phyloP scores from a whole-genome alignment of 2,888 invertebrate genomes.

The Meteorus cinctellus region DNA sequence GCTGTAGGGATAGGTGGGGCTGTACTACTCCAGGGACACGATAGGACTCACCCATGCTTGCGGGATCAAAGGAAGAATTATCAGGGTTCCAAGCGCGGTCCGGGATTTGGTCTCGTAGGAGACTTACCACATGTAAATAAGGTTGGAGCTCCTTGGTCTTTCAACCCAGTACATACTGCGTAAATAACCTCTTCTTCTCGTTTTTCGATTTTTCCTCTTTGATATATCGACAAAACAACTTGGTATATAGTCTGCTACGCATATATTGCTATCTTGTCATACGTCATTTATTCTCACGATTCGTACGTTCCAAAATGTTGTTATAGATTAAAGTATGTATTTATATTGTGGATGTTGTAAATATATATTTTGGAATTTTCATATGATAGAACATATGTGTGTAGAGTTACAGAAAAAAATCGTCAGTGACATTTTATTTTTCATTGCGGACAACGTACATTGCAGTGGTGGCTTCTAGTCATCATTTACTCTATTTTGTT shows the following conservation, averaged over 20 bases:
- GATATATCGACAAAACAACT: neutral
- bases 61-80: slow-evolving; percentile 74
- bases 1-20: slow-evolving; percentile 20
- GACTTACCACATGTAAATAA: slow-evolving; percentile 74
- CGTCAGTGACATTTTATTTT: too few species aligned
- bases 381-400: too few species aligned
- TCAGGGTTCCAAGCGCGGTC: slow-evolving; percentile 71
- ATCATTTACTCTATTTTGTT: slow-evolving; percentile 49
- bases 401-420: too few species aligned
- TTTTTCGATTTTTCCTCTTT: neutral
- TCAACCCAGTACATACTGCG: slow-evolving; percentile 57
- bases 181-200: slow-evolving; percentile 73
- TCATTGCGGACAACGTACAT: too few species aligned
- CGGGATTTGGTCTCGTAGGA: slow-evolving; percentile 73
- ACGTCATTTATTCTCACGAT: too few species aligned
- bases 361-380: too few species aligned
- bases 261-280: neutral
- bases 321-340: too few species aligned
- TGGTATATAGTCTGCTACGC: neutral
- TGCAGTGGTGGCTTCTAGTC: neutral
- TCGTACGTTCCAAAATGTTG: too few species aligned
- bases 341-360: too few species aligned
- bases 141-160: slow-evolving; percentile 66
- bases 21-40: slow-evolving; percentile 36
- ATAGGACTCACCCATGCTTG: slow-evolving; percentile 63